Conservation (phyloP, 2,797 vertebrate genomes). For the Cottoperca gobio region DNA sequence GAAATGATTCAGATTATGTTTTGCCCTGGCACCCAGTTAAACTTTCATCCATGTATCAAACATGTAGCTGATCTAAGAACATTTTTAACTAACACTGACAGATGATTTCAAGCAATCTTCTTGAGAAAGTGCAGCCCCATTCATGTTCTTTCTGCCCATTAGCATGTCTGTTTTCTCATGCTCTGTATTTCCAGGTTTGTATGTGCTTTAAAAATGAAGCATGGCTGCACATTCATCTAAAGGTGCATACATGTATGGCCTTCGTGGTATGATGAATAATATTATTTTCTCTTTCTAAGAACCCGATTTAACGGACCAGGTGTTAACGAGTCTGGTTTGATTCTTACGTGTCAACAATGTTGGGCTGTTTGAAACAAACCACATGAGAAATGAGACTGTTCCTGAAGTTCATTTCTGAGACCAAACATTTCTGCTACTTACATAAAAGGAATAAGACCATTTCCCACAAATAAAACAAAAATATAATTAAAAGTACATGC, state of each 20-base stretch:
- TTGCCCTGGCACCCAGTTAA: neutral
- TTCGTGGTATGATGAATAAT: conserved; percentile 42
- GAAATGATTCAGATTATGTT: neutral
- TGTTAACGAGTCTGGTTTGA: conserved; percentile 70
- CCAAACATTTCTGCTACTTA: conserved; percentile 57
- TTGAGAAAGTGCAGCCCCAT: conserved; percentile 39
- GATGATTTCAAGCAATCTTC: conserved; percentile 31
- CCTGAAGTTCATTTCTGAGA: conserved; percentile 51
- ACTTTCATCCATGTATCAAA: conserved; percentile 6
- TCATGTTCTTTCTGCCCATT: conserved; percentile 1
- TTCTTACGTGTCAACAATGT: conserved; percentile 69
- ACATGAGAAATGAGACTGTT: conserved; percentile 62
- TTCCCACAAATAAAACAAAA: conserved; percentile 59
- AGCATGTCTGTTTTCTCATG: conserved; percentile 18
- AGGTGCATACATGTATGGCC: conserved; percentile 20
- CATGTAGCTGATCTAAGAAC: conserved; percentile 2
- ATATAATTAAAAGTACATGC: conserved; percentile 69
- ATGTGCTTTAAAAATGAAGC: conserved; percentile 33
- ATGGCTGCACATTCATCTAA: conserved; percentile 22
- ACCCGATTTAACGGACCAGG: conserved; percentile 56
- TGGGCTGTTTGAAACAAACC: conserved; percentile 73
- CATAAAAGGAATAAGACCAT: conserved; percentile 56
- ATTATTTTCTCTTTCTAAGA: conserved; percentile 32
- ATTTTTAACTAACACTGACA: conserved; percentile 21
- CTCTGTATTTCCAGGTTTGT: conserved; percentile 6